Percentiles rank a stretch among this genome's conserved stretches.
Conservation (phyloP, 2,888 invertebrate species). For the Pristionchus japonicus region DNA sequence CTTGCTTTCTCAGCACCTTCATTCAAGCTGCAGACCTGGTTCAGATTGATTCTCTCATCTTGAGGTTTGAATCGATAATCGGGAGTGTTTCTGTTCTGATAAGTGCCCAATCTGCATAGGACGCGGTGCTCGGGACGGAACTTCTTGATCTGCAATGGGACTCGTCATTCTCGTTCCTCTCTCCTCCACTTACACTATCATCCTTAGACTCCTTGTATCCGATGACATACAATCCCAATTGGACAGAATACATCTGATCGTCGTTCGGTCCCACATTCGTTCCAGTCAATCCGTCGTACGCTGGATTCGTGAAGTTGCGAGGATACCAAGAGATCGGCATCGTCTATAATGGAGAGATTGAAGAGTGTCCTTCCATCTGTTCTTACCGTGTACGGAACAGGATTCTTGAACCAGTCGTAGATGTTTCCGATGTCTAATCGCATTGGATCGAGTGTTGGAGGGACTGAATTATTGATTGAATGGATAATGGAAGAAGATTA, state of each 20-base stretch:
- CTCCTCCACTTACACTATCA: constrained; percentile 54
- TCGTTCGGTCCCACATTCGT: constrained; percentile 62
- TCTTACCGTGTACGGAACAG: constrained; percentile 59
- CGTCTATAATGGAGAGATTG: constrained; percentile 48
- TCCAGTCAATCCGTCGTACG: constrained; percentile 51
- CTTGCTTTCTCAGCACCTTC: background rate
- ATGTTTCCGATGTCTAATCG: constrained; percentile 72
- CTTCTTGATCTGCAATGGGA: constrained; percentile 68
- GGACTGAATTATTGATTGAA: constrained; percentile 59
- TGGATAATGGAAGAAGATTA: background rate
- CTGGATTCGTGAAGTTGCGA: constrained; percentile 74
- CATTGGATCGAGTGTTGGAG: constrained; percentile 74
- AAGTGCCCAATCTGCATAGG: constrained; percentile 69
- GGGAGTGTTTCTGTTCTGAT: constrained; percentile 68
- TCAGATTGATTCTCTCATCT: constrained; percentile 71
- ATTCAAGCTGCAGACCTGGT: constrained; percentile 55
- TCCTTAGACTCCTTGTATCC: constrained; percentile 73
- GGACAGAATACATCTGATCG: constrained; percentile 69
- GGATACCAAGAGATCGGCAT: constrained; percentile 75
- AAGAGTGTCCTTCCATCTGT: background rate
- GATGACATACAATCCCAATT: constrained; percentile 71
- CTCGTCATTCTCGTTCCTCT: background rate
- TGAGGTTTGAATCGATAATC: constrained; percentile 71
- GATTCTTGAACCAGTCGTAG: constrained; percentile 74
- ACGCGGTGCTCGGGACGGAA: constrained; percentile 72